Base-by-base conservation (phyloP, 1,140 invertebrate species). In the Zophobas morio region DNA sequence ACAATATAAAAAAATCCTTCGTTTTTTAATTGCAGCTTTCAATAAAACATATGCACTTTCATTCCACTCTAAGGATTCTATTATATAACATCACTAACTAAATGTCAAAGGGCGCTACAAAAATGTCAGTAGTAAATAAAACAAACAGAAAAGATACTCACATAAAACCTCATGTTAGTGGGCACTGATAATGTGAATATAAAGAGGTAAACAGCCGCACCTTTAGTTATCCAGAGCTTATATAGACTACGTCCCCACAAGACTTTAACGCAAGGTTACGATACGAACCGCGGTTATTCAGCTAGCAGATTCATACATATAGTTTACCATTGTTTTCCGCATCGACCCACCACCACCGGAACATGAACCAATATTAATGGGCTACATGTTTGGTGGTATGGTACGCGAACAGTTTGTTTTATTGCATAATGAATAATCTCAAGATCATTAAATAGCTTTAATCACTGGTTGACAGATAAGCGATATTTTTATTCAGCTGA, bases 171-270 rank as follows among this genome's bases (percentile, higher is more conserved):
- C 81, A 84, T 83, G 51, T 63, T 77, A 60, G 53, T 36, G 77
- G 72, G 34, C 75, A 80, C 73, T 70, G 40, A 70, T 72, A 78
- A 70, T 78, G 79, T 66, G 78, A 82, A 73, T 75, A 82, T 78
- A 81, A 81, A 82, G 77, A 79, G 74, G 80, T 83, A 84, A 84
- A 84, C 81, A 82, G 82, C 81, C 82, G 66, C 78, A 70, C 80
- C 78, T 81, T 49, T 53, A 49, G 74, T 66, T 47, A 75, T 77
- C 72, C 77, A 76, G 74, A 79, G 81, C 77, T 84, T 84, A 81
- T 84, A 84, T 84, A 84, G 80, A 79, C 81, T 80, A 78, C 42
- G 77, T 81, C 84, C 84, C 84, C 83, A 82, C 82, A 74, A 75
- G 40, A 57, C 40, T 57, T 57, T 72, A 57, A 71, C 36, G 63